A percentile compares a stretch with the other conserved stretches of the same genome.
Evolutionary conservation across 2,797 vertebrate genomes (phyloP).

Genomic region (Enteromius fasciolatus): DNA sequence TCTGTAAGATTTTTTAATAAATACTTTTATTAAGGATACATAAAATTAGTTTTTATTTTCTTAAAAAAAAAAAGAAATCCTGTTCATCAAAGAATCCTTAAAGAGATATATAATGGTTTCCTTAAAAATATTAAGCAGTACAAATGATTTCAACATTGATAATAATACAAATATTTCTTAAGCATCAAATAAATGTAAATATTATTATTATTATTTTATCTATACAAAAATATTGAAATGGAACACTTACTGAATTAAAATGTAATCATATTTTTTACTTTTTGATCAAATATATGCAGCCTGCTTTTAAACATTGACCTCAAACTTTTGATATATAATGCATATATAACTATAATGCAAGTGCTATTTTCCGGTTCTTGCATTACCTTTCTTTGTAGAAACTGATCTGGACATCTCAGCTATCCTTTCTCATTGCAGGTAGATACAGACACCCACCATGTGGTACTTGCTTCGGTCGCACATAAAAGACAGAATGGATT

Average conservation of each 20-base stretch:
- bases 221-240: no score
- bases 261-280: not conserved
- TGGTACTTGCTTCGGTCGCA: constrained; percentile 57
- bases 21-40: not conserved
- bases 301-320: not conserved
- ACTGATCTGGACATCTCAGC: not conserved
- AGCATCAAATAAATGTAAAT: no score
- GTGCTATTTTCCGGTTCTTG: not conserved
- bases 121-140: not conserved
- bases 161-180: not conserved
- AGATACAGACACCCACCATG: constrained; percentile 36
- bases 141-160: not conserved
- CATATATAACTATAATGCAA: no score
- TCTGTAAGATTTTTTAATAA: not conserved
- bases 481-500: constrained; percentile 70
- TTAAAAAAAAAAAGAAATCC: not conserved
- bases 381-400: not conserved
- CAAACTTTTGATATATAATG: no score
- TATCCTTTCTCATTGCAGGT: not conserved
- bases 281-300: not conserved
- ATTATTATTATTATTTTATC: no score
- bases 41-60: not conserved
- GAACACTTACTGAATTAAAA: not conserved
- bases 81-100: not conserved
- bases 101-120: not conserved